Percentiles rank a stretch among this genome's conserved stretches.
These are phyloP conservation scores for Anticlea derivata DNA, from an alignment of 2,888 invertebrate species.

Conservation along the genomic window DNA sequence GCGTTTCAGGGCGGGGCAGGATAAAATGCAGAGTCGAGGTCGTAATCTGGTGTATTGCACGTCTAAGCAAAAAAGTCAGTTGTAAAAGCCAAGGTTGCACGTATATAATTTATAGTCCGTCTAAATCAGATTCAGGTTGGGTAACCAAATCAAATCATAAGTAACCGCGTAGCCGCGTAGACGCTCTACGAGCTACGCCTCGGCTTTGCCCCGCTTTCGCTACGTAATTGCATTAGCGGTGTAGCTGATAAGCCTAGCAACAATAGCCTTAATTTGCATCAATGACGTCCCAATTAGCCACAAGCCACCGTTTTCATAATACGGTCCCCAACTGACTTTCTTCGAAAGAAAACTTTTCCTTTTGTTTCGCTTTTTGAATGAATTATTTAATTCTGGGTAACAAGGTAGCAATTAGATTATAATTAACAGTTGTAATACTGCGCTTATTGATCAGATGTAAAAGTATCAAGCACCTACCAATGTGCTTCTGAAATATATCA, in stretches of 20 bases:
- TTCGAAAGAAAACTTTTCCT: not conserved
- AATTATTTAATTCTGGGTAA: not conserved
- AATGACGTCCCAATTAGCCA: conserved; percentile 44
- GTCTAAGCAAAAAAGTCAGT: not conserved
- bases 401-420: not conserved
- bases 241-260: conserved; percentile 48
- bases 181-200: conserved; percentile 39
- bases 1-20: too few species aligned
- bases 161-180: conserved; percentile 39
- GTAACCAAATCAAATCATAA: conserved; percentile 31
- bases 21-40: too few species aligned
- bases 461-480: too few species aligned
- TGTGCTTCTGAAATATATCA: too few species aligned
- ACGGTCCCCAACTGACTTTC: not conserved
- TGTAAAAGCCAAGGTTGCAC: conserved; percentile 6
- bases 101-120: conserved; percentile 11
- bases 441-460: too few species aligned
- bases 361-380: not conserved
- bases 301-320: conserved; percentile 20
- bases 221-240: conserved; percentile 50
- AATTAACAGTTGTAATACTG: not conserved
- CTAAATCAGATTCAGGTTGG: not conserved
- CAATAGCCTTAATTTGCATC: conserved; percentile 57
- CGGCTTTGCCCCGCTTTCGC: conserved; percentile 35
- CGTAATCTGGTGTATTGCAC: too few species aligned